phyloP scores from a whole-genome alignment of 2,888 invertebrate species.

The Ectemnius continuus region DNA sequence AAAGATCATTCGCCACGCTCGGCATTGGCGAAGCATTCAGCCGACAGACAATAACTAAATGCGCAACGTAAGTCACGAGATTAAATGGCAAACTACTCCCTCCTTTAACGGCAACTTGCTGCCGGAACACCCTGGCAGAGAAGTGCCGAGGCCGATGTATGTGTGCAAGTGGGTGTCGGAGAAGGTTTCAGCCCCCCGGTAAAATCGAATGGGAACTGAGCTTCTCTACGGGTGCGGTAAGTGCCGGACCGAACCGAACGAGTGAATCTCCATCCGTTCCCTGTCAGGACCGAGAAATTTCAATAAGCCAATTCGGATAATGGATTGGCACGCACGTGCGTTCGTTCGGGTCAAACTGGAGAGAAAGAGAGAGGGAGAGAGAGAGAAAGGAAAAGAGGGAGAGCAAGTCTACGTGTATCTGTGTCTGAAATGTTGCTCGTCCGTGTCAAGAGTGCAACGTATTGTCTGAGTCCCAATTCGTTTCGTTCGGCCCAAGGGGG shows the following conservation, averaged over 20 bases:
- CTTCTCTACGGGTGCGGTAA: constrained; percentile 49
- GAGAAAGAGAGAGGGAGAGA: constrained; percentile 18
- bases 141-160: background rate
- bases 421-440: constrained; percentile 12
- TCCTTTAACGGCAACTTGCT: constrained; percentile 31
- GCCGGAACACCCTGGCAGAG: background rate
- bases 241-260: constrained; percentile 67
- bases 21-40: background rate
- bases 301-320: constrained; percentile 78
- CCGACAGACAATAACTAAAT: constrained; percentile 44
- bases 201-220: constrained; percentile 27
- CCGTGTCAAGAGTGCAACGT: constrained; percentile 56
- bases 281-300: constrained; percentile 73
- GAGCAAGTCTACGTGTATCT: constrained; percentile 20
- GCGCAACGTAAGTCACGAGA: constrained; percentile 61
- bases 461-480: constrained; percentile 60
- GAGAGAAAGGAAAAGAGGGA: too few species aligned
- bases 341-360: background rate
- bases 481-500: constrained; percentile 42
- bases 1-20: constrained; percentile 24
- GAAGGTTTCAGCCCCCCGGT: constrained; percentile 34
- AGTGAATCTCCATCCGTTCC: constrained; percentile 76
- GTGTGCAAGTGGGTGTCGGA: constrained; percentile 10
- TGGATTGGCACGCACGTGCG: constrained; percentile 73
- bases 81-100: constrained; percentile 66